Evolutionary conservation across 2,113 vertebrate species (phyloP).

Genomic region (Cinclus cinclus): DNA sequence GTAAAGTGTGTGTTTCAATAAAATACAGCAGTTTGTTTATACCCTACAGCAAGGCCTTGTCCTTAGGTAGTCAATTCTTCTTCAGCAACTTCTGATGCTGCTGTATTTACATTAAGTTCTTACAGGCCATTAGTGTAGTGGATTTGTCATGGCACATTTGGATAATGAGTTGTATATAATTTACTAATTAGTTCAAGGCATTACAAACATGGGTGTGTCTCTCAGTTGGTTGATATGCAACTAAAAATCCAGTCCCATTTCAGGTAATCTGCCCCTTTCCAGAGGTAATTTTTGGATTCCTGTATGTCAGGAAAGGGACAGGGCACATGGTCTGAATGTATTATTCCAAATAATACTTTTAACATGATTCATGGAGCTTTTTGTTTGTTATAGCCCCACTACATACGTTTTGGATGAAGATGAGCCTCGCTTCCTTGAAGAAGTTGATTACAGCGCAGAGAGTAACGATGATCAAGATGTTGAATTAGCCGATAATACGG

Average conservation of each 20-base stretch:
- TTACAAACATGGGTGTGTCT: neutral
- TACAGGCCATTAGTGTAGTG: neutral
- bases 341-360: neutral
- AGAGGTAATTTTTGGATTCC: neutral
- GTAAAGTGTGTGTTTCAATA: neutral
- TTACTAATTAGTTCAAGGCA: neutral
- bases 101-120: neutral
- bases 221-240: neutral
- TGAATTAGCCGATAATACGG: constrained; percentile 75
- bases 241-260: neutral
- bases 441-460: constrained; percentile 97
- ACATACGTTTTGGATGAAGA: constrained; percentile 96
- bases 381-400: constrained; percentile 80
- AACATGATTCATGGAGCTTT: neutral
- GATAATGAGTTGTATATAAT: neutral
- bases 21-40: neutral
- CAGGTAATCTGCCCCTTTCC: neutral
- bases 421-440: constrained; percentile 93
- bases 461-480: constrained; percentile 89
- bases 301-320: neutral
- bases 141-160: neutral
- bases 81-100: neutral
- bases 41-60: neutral
- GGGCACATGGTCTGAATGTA: neutral
- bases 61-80: neutral